Evolutionary conservation across 1,140 invertebrate species (phyloP).

Genomic region (Lordiphosa clarofinis): DNA sequence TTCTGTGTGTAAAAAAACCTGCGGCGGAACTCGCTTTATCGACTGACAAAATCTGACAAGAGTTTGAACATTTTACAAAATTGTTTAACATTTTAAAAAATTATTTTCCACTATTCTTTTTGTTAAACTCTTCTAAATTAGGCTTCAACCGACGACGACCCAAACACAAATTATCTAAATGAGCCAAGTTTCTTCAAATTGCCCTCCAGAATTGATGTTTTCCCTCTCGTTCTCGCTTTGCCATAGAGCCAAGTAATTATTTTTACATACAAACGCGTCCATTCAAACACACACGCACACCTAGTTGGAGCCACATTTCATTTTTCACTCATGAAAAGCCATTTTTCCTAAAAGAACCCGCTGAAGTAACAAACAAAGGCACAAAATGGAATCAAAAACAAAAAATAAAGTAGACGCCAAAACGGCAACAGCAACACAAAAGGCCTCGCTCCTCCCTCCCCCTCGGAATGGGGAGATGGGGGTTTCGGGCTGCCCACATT

Average conservation of each 20-base stretch:
- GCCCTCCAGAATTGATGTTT: neutral
- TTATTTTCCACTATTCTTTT: no score
- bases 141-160: no score
- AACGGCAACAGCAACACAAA: conserved; percentile 54
- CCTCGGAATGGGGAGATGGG: neutral
- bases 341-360: conserved; percentile 54
- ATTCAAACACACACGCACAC: conserved; percentile 13
- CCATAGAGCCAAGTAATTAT: no score
- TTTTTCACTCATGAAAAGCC: conserved; percentile 56
- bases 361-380: conserved; percentile 62
- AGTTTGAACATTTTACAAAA: no score
- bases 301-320: conserved; percentile 42
- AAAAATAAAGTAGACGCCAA: conserved; percentile 37
- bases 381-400: conserved; percentile 44
- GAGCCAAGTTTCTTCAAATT: no score
- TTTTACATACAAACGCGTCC: conserved; percentile 10
- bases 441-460: conserved; percentile 34
- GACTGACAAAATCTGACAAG: no score
- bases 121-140: no score
- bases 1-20: conserved; percentile 42
- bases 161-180: no score
- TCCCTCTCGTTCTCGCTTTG: neutral
- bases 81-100: no score
- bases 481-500: conserved; percentile 30
- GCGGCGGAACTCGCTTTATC: conserved; percentile 11